Evolutionary conservation across 1,140 invertebrate species (phyloP), one percentile per base, ranked within the genome.

Genomic region (Yoshiicerus persimilis): DNA sequence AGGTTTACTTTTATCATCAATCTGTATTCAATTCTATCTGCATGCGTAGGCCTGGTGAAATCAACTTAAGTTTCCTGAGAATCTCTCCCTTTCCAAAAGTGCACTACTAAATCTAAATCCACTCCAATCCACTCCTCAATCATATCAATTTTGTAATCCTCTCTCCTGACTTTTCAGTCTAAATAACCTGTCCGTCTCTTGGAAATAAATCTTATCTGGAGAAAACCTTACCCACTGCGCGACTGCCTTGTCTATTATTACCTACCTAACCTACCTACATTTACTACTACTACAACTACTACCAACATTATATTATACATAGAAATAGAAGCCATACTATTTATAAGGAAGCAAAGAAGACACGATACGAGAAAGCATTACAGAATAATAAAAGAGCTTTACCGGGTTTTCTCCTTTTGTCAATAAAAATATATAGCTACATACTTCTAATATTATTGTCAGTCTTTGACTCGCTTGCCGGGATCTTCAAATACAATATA

Each of bases 301-400:
- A 70, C 64, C 27, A 70, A 10, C 64, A 70, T 30, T 70, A 70
- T 70, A 70, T 30, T 70, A 70, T 56, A 56, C 47, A 56, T 56
- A n/a, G n/a, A 25, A 8, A 66, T n/a, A 66, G 10, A 66, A 66
- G n/a, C 41, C 41, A 47, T 16, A 70, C 27, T 56, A 56, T 27
- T 70, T 70, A 80, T 80, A 80, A 38, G 75, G 20, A 80, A 80
- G 75, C 27, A 80, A 80, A 80, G 75, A 80, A 30, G 75, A 80
- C 75, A 80, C 47, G 47, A 56, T 16, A 80, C 23, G 66, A 70
- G 66, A 70, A 70, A 70, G 66, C 66, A 38, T 80, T 80, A 80
- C 30, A 80, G 75, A 80, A 80, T 80, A 80, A 80, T 80, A 80
- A 80, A 80, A 80, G 75, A 80, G 75, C 75, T 80, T 80, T 80